phyloP scores from a whole-genome alignment of 2,888 invertebrate genomes.

The Saturnia japonica region DNA sequence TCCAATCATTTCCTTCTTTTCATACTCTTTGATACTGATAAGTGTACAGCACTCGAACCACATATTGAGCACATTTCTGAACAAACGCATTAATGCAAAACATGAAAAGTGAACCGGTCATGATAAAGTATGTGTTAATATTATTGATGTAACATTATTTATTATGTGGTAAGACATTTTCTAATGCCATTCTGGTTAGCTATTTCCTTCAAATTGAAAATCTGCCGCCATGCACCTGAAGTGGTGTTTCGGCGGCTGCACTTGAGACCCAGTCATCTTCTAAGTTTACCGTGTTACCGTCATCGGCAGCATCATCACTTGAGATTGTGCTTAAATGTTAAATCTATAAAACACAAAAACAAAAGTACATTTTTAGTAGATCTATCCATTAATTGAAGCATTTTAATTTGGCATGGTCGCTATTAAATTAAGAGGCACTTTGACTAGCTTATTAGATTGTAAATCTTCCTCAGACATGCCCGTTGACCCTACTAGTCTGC shows the following conservation, averaged over 20 bases:
- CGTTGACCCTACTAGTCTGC: conserved; percentile 2
- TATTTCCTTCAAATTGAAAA: background rate
- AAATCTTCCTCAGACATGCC: conserved; percentile 3
- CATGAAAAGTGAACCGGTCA: too few species aligned
- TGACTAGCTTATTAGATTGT: background rate
- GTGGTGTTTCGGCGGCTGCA: background rate
- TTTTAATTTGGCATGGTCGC: background rate
- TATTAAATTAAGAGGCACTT: background rate
- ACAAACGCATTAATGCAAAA: too few species aligned
- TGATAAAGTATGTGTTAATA: background rate
- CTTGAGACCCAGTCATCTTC: background rate
- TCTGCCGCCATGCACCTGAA: background rate
- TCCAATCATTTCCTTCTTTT: background rate
- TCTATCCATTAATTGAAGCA: background rate
- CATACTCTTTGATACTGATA: background rate
- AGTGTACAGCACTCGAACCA: too few species aligned
- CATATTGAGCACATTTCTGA: too few species aligned
- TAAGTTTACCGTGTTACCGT: background rate
- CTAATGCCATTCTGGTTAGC: background rate
- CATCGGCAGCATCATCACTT: background rate
- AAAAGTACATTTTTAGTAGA: background rate
- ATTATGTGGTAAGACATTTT: background rate
- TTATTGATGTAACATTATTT: background rate
- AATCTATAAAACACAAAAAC: background rate
- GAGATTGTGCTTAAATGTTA: background rate